Percentiles rank a stretch among this genome's conserved stretches.
These are phyloP conservation scores for Thymelicus acteon DNA, from an alignment of 2,888 invertebrate genomes.

Conservation along the genomic window DNA sequence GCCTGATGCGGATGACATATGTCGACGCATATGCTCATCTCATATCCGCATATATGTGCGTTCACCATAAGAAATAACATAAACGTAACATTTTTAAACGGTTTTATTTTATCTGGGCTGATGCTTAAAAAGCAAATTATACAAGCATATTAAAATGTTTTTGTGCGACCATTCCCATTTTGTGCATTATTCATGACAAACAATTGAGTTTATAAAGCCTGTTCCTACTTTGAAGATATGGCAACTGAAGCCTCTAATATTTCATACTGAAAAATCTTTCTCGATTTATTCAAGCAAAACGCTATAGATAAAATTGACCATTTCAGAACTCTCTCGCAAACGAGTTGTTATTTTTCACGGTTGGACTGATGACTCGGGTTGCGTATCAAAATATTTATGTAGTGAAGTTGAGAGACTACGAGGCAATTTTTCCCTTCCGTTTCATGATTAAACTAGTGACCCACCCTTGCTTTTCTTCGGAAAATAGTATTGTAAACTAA, in stretches of 20 bases:
- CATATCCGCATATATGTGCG: no score
- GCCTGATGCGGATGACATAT: no score
- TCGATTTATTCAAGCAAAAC: constrained; percentile 71
- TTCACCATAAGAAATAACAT: no score
- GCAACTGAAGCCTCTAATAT: constrained; percentile 67
- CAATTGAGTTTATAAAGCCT: constrained; percentile 65
- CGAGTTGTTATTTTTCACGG: constrained; percentile 53
- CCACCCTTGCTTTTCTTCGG: no score
- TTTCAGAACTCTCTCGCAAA: constrained; percentile 34
- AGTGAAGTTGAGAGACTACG: neutral
- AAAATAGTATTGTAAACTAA: no score
- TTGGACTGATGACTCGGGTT: constrained; percentile 8
- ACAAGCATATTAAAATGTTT: neutral
- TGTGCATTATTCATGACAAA: constrained; percentile 48
- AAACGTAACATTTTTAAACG: no score
- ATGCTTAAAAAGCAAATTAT: neutral
- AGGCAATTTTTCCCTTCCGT: neutral
- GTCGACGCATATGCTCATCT: no score
- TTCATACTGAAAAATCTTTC: constrained; percentile 70
- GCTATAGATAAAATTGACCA: constrained; percentile 73
- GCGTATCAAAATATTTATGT: constrained; percentile 15
- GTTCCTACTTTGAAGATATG: constrained; percentile 61
- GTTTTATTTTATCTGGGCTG: no score
- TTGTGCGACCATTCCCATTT: constrained; percentile 9
- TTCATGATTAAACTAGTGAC: neutral